Base-by-base conservation (phyloP, 2,888 invertebrate genomes). In the Synanthedon myopaeformis region DNA sequence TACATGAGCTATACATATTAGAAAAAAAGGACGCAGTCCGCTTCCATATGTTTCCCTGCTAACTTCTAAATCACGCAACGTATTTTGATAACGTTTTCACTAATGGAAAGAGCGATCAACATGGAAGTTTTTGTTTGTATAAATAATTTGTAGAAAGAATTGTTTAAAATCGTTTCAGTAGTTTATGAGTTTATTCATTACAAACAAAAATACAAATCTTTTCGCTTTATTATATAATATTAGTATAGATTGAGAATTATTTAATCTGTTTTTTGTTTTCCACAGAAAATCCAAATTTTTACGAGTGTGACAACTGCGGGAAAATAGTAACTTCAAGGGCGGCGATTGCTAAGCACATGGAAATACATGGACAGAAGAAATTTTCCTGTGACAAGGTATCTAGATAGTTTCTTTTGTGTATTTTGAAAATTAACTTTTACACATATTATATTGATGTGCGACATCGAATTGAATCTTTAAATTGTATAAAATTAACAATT, bases 341-440 rank as follows among this genome's bases (percentile, higher is more conserved):
- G 19, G 93, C 94, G 0, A 90, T 94, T 75, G 91, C 92, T 63
- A 95, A 95, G 70, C 95, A 95, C 76, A 81, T 92, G 42, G 85
- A 86, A 59, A 89, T 89, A 62, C 91, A 91, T 49, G 91, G 92
- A 4, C 90, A 91, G 61, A 91, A 90, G 67, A 93, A 93, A 28
- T 93, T 89, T 70, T 77, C 88, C 51, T 94, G 93, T 69, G 82
- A 84, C 64, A 88, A 89, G 82, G 91, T 91, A 81, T 4, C 4
- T 4, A 23, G 0, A 23, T 45, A 13, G 5, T 13, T 45, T 14
- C 2, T 5, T 45, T 13, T 63, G 56, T 59, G 58, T 57, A 53
- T 53, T 57, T 56, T 58, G 55, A 61, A 56, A 52, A 68, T 71
- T 73, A 66, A 71, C 68, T 66, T 42, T 5, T 13, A 42, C 42